Conservation (phyloP, 30 jellyfish, hydroid and myxozoan genomes). For the Turritopsis rubra region DNA sequence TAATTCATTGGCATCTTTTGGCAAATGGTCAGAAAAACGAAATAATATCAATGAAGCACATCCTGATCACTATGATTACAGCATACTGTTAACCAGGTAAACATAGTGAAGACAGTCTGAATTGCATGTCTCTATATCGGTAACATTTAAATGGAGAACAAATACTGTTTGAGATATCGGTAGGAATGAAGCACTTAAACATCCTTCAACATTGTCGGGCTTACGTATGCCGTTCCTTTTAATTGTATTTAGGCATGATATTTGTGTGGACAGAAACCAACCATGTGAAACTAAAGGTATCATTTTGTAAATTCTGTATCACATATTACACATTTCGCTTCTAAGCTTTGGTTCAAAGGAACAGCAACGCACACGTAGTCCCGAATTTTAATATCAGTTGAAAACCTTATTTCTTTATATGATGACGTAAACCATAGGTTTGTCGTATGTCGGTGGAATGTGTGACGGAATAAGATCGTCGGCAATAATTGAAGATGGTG, state of each 20-base stretch:
- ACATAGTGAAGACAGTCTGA: too few species aligned
- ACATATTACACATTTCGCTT: not conserved
- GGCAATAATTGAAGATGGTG: slow-evolving; percentile 64
- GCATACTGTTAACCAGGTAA: slow-evolving; percentile 67
- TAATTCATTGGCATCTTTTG: slow-evolving; percentile 64
- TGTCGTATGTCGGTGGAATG: slow-evolving; percentile 79
- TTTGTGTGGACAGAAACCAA: slow-evolving; percentile 78
- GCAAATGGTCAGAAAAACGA: slow-evolving; percentile 57
- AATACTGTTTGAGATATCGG: not conserved
- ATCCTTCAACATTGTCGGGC: too few species aligned
- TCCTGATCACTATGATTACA: slow-evolving; percentile 48
- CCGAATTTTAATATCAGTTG: not conserved
- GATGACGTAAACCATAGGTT: slow-evolving; percentile 32
- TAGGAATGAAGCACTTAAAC: too few species aligned
- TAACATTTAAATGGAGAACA: not conserved
- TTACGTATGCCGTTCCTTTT: not conserved
- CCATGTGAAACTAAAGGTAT: slow-evolving; percentile 88
- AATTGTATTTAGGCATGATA: slow-evolving; percentile 47
- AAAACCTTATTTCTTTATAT: not conserved
- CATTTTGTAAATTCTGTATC: not conserved
- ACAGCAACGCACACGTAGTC: not conserved
- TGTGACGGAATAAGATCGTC: slow-evolving; percentile 75
- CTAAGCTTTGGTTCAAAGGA: not conserved
- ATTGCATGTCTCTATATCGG: not conserved
- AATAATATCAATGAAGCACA: slow-evolving; percentile 15